Percentiles rank a stretch among this genome's conserved stretches.
phyloP scores from a whole-genome alignment of 1,140 invertebrate genomes.

The Drosophila orena region DNA sequence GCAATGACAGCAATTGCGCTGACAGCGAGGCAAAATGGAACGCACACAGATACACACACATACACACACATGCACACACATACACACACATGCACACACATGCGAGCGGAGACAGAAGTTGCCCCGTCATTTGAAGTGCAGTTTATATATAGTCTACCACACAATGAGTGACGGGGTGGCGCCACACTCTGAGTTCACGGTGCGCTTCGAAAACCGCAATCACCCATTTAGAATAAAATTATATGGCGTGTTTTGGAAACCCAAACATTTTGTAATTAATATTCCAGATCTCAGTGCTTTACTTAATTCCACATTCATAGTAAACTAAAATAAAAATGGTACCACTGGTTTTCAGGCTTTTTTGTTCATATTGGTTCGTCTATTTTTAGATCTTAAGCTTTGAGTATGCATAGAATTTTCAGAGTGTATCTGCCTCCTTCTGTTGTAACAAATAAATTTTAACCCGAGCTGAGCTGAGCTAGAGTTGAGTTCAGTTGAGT shows the following conservation, averaged over 20 bases:
- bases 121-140: conserved; percentile 55
- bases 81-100: not conserved
- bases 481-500: conserved; percentile 48
- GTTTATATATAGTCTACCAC: conserved; percentile 73
- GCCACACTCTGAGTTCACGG: conserved; percentile 5
- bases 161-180: conserved; percentile 44
- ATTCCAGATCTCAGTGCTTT: too few relatives aligned
- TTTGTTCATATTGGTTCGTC: too few relatives aligned
- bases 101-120: conserved; percentile 24
- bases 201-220: not conserved
- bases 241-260: too few relatives aligned
- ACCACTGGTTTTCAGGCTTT: too few relatives aligned
- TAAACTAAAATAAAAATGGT: too few relatives aligned
- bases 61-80: too few relatives aligned
- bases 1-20: conserved; percentile 79
- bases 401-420: not conserved
- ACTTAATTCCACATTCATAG: too few relatives aligned
- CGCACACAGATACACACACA: too few relatives aligned
- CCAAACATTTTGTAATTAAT: too few relatives aligned
- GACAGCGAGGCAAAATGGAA: conserved; percentile 71
- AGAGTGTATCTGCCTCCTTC: not conserved
- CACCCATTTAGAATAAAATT: not conserved
- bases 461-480: conserved; percentile 11
- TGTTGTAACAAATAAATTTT: conserved; percentile 60
- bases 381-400: not conserved